Conservation (phyloP, 2,888 invertebrate genomes). For the Lithophane semibrunnea region DNA sequence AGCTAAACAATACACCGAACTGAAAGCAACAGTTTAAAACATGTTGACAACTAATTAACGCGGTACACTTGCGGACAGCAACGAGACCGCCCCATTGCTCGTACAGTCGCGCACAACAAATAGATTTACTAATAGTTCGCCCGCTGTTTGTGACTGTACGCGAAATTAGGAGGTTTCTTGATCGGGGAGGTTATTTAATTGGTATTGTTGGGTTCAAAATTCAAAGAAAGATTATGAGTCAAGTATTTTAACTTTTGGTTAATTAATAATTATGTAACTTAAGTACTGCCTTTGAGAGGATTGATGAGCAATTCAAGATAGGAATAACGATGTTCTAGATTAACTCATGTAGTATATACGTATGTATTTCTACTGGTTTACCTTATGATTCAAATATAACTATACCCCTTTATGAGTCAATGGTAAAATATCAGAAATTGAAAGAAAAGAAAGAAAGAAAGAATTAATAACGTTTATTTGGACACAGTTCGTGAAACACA, state of each 20-base stretch:
- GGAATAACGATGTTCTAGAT: too few relatives aligned
- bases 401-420: neutral
- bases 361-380: neutral
- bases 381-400: neutral
- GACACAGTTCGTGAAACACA: too few relatives aligned
- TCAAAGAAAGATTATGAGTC: neutral
- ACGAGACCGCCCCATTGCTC: conserved; percentile 45
- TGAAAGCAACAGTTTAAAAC: conserved; percentile 62
- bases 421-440: neutral
- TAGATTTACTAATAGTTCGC: conserved; percentile 57
- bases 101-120: conserved; percentile 51
- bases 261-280: neutral
- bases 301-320: neutral
- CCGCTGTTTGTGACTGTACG: conserved; percentile 35
- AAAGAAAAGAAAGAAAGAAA: too few relatives aligned
- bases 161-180: conserved; percentile 25
- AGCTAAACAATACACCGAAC: conserved; percentile 29
- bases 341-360: too few relatives aligned
- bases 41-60: conserved; percentile 64
- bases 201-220: conserved; percentile 18
- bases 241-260: neutral
- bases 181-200: conserved; percentile 18
- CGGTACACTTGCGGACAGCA: conserved; percentile 60
- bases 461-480: too few relatives aligned
- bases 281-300: too few relatives aligned